Evolutionary conservation across 2,113 vertebrate genomes (phyloP).

Genomic region (Ceuthmochares aereus): DNA sequence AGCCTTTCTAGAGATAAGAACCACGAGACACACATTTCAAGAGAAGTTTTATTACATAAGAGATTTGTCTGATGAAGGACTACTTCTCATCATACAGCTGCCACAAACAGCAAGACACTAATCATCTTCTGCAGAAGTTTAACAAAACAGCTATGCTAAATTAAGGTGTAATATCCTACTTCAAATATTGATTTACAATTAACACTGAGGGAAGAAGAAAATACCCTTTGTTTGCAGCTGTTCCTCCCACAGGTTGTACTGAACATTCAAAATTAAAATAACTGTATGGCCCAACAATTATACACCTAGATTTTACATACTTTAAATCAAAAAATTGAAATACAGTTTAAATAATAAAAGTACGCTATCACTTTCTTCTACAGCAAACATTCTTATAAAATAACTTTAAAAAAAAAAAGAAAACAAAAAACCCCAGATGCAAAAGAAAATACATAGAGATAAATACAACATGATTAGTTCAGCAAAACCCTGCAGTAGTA

Average conservation of each 20-base stretch:
- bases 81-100: neutral
- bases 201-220: neutral
- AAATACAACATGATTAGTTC: fast-evolving
- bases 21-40: neutral
- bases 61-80: neutral
- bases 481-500: neutral
- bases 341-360: neutral
- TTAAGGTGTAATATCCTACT: neutral
- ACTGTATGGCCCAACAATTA: fast-evolving
- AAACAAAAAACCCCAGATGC: fast-evolving
- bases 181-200: neutral
- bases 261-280: neutral
- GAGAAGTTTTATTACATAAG: neutral
- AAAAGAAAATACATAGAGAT: neutral
- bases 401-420: neutral
- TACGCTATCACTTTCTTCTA: neutral
- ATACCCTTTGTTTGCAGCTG: neutral
- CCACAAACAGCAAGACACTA: neutral
- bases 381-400: neutral
- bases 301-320: neutral
- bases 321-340: neutral
- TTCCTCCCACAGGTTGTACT: neutral
- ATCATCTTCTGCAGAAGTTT: neutral
- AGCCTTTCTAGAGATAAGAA: neutral
- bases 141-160: neutral